Evolutionary conservation across 2,113 vertebrate genomes (phyloP).

Genomic region (Eudorcas thomsonii): DNA sequence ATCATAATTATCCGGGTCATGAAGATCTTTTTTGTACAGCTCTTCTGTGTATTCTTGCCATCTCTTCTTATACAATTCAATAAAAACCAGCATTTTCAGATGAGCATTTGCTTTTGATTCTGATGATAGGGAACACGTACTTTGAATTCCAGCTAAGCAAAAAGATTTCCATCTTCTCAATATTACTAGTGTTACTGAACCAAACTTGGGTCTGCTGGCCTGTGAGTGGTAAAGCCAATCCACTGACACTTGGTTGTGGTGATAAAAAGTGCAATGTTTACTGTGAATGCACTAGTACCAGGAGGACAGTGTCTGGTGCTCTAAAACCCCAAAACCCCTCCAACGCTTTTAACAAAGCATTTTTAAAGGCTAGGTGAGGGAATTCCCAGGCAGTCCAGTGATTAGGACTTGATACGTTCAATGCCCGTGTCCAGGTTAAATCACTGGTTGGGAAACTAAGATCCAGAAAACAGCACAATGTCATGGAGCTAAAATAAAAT

Average conservation of each 20-base stretch:
- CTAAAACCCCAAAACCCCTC: neutral
- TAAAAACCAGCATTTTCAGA: slow-evolving; percentile 20
- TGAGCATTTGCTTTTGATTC: slow-evolving; percentile 10
- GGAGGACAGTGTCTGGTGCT: neutral
- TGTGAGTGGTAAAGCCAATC: neutral
- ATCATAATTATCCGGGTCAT: too few species aligned
- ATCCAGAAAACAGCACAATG: neutral
- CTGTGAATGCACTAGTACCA: neutral
- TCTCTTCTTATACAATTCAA: neutral
- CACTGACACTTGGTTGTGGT: neutral
- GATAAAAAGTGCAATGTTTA: too few species aligned
- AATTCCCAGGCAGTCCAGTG: neutral
- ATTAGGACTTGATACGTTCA: neutral
- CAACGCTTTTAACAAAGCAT: neutral
- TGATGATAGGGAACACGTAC: neutral
- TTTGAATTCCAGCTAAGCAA: neutral
- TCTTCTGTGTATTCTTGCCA: too few species aligned
- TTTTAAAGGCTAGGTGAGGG: neutral
- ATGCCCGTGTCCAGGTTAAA: neutral
- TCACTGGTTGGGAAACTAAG: neutral
- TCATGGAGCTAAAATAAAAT: neutral
- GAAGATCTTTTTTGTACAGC: too few species aligned
- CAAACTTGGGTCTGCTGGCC: neutral
- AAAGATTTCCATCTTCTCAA: neutral
- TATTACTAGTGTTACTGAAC: neutral